A percentile compares a stretch with the other conserved stretches of the same genome.
Conservation (phyloP, 2,113 vertebrate genomes). For the Numenius arquata region DNA sequence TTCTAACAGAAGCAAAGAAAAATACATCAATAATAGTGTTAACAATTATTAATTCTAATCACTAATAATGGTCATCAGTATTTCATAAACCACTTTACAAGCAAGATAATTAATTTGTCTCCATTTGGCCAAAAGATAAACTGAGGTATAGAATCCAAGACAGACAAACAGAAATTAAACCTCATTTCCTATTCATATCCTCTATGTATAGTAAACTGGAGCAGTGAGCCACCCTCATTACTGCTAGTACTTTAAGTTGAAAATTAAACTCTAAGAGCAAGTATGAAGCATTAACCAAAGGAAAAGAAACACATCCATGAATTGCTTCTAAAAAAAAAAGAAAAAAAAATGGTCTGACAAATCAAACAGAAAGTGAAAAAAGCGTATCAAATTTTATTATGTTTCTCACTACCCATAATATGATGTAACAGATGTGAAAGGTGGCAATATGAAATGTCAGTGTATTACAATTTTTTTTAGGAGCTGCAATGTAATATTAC, state of each 20-base stretch:
- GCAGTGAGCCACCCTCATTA: not conserved
- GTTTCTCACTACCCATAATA: not conserved
- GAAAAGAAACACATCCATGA: not conserved
- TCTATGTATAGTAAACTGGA: not conserved
- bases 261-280: not conserved
- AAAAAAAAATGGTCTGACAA: not conserved
- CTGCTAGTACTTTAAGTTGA: not conserved
- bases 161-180: not conserved
- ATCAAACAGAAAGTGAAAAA: not conserved
- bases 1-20: not conserved
- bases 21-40: not conserved
- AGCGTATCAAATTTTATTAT: not conserved
- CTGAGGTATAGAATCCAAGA: not conserved
- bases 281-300: not conserved
- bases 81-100: not conserved
- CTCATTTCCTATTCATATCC: not conserved
- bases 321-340: not conserved
- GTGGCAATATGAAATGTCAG: not conserved
- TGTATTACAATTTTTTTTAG: accelerated
- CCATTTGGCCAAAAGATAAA: not conserved
- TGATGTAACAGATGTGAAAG: not conserved
- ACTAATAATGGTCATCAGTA: not conserved
- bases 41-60: not conserved
- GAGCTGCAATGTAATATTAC: not conserved
- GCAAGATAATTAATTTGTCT: not conserved